Evolutionary conservation across 1,140 invertebrate genomes (phyloP), one percentile per base, ranked within the genome.

Genomic region (Ceratina australensis): DNA sequence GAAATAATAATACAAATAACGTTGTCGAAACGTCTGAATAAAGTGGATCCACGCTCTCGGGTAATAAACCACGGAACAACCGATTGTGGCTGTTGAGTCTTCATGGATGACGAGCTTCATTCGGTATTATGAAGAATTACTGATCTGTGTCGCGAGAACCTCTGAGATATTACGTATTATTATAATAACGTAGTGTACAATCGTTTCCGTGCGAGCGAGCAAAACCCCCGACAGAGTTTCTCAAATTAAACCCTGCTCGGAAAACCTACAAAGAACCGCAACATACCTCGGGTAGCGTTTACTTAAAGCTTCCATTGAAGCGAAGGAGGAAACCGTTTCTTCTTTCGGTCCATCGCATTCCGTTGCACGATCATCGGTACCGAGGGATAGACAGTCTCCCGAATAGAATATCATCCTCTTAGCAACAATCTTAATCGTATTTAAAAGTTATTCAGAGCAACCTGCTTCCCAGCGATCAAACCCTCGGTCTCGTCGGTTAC

Each of bases 361-460:
- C 10, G 18, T 4, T 24, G 10, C 47, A 26, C 49, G 49, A 67
- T 67, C 65, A n/a, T 3, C 24, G 10, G 49, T n/a, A 67, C 18
- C 20, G 22, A 22, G 2, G 12, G 18, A 57, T n/a, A 50, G 63
- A 18, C 47, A 49, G 33, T 15, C 20, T n/a, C 65, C 24, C 12
- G 8, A 15, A 8, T 26, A 20, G 18, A 52, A 67, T 67, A 67
- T 67, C 49, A 87, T 87, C 84, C 84, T 80, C 84, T 88, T 87
- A 87, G 24, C 71, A 74, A 74, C 71, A 73, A 72, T 86, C 79
- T 80, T 85, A 86, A 88, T 87, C 87, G 84, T 69, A 86, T 87
- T 86, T 80, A 79, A 80, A 82, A 84, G 82, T 86, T 86, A 78
- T 60, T 73, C 66, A 68, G 20, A 50, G 64, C 28, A 71, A 64